Percentiles rank a stretch among this genome's conserved stretches.
phyloP scores from a whole-genome alignment of 2,888 invertebrate species.

The Machimus rusticus region DNA sequence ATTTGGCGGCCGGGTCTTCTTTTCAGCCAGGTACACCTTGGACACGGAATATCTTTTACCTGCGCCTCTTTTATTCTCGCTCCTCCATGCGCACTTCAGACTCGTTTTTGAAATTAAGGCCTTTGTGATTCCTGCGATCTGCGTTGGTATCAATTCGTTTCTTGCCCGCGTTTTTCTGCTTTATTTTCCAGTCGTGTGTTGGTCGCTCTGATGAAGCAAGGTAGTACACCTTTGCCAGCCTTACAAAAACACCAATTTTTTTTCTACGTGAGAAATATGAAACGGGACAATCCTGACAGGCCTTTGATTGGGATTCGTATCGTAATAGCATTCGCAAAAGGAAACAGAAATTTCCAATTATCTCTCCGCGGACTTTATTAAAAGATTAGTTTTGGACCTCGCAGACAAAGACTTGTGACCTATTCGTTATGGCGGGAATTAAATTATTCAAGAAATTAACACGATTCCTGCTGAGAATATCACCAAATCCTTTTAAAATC shows the following conservation, averaged over 20 bases:
- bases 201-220: not conserved
- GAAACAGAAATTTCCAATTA: constrained; percentile 15
- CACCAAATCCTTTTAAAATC: not conserved
- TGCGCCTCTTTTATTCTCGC: constrained; percentile 7
- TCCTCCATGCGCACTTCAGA: not conserved
- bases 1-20: not conserved
- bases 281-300: constrained; percentile 11
- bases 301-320: constrained; percentile 9
- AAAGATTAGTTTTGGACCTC: not conserved
- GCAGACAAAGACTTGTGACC: not conserved
- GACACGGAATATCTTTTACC: constrained; percentile 1
- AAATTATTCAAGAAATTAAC: not conserved
- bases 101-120: constrained; percentile 10
- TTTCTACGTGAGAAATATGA: not conserved
- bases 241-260: not conserved
- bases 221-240: not conserved
- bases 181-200: not conserved
- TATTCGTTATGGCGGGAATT: not conserved
- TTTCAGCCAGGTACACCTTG: constrained; percentile 12
- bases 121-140: not conserved
- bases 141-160: constrained; percentile 18
- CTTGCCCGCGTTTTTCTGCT: not conserved
- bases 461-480: not conserved
- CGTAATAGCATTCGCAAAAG: not conserved
- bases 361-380: not conserved